Conservation (phyloP, 2,797 vertebrate genomes). For the Sarcoramphus papa region DNA sequence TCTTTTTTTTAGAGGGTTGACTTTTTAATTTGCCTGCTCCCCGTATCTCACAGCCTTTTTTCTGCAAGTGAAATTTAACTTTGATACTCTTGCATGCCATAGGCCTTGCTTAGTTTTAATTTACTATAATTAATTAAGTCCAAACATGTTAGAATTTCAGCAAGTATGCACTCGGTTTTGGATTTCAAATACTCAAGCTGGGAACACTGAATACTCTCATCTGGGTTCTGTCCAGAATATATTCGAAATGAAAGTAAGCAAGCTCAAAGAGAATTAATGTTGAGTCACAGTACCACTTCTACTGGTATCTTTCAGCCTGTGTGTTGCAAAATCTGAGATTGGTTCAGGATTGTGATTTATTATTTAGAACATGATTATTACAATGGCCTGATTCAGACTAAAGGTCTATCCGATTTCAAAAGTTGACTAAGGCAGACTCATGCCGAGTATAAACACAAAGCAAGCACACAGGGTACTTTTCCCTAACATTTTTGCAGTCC, state of each 20-base stretch:
- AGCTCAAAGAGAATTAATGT: background rate
- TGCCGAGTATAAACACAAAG: background rate
- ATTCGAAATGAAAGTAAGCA: background rate
- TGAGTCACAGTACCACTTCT: background rate
- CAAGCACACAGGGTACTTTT: background rate
- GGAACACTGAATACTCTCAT: background rate
- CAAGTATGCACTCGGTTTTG: background rate
- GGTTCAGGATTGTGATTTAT: background rate
- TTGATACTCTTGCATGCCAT: background rate
- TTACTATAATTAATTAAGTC: background rate
- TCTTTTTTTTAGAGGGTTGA: background rate
- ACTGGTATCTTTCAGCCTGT: background rate
- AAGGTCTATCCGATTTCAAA: background rate
- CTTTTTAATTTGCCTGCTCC: background rate
- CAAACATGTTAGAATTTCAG: background rate
- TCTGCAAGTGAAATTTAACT: background rate
- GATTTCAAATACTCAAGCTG: background rate
- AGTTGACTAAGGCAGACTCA: background rate
- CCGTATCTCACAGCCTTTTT: background rate
- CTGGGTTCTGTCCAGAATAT: background rate
- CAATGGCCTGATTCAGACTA: background rate
- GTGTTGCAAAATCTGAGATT: background rate
- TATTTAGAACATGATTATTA: background rate
- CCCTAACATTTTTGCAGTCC: background rate
- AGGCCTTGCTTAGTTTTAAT: background rate